These are phyloP conservation scores for Musca vetustissima DNA, from an alignment of 1,140 invertebrate genomes.

Conservation along the genomic window DNA sequence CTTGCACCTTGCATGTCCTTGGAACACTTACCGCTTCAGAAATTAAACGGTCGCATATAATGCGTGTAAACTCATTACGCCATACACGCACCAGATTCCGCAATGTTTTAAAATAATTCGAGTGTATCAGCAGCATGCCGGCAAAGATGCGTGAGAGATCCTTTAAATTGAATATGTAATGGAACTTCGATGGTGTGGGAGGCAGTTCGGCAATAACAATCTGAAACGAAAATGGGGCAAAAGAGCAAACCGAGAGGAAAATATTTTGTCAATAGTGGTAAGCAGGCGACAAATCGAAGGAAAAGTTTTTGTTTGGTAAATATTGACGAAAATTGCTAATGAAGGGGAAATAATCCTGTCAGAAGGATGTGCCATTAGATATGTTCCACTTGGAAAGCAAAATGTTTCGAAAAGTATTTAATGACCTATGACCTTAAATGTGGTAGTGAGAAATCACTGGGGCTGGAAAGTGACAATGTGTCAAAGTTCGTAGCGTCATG, in stretches of 20 bases:
- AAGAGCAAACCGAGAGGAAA: not conserved
- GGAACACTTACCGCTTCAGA: constrained; percentile 62
- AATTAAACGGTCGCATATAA: constrained; percentile 85
- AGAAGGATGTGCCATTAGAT: too few species aligned
- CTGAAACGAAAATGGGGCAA: constrained; percentile 44
- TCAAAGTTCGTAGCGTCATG: too few species aligned
- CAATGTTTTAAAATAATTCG: constrained; percentile 64
- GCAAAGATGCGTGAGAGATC: constrained; percentile 82
- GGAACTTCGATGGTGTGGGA: constrained; percentile 91
- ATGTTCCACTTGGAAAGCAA: too few species aligned
- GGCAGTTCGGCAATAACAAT: constrained; percentile 74
- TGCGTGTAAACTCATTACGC: constrained; percentile 84
- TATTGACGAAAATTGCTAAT: too few species aligned
- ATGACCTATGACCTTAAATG: too few species aligned
- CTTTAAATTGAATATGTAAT: constrained; percentile 91
- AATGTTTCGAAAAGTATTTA: too few species aligned
- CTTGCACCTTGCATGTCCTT: too few species aligned
- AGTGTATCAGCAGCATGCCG: constrained; percentile 75
- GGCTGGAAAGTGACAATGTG: too few species aligned
- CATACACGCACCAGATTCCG: constrained; percentile 81
- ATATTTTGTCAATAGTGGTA: not conserved
- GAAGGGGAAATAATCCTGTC: too few species aligned
- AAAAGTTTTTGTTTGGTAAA: too few species aligned
- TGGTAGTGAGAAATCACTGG: too few species aligned
- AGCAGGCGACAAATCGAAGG: not conserved